A percentile compares a stretch with the other conserved stretches of the same genome.
Evolutionary conservation across 2,113 vertebrate species (phyloP).

Genomic region (Syngnathus floridae): DNA sequence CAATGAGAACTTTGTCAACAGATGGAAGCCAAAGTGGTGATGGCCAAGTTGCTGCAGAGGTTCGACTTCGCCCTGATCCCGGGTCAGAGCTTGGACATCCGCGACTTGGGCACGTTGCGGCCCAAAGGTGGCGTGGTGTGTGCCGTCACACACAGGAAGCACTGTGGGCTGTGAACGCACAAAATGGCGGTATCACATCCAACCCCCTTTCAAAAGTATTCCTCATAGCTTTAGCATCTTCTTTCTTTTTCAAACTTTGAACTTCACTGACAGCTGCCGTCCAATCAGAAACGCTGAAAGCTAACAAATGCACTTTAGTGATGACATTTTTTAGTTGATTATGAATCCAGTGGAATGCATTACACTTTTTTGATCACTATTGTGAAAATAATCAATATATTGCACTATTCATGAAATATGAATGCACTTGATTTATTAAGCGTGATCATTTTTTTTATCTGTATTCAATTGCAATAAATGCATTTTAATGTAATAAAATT

Average conservation of each 20-base stretch:
- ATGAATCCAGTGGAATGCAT: neutral
- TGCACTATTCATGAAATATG: neutral
- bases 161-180: neutral
- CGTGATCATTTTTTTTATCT: neutral
- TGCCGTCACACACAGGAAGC: conserved; percentile 64
- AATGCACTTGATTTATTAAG: neutral
- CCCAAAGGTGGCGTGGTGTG: conserved; percentile 80
- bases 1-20: conserved; percentile 43
- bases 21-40: conserved; percentile 90
- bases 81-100: conserved; percentile 76
- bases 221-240: neutral
- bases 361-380: neutral
- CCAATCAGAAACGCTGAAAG: neutral
- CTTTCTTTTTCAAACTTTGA: neutral
- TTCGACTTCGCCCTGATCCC: conserved; percentile 78
- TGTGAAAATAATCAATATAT: neutral
- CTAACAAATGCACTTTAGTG: neutral
- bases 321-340: neutral
- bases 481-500: neutral
- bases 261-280: neutral
- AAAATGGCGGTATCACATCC: neutral
- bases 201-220: neutral
- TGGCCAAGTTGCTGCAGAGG: conserved; percentile 89
- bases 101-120: conserved; percentile 72
- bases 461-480: neutral